Conservation (phyloP, 2,113 vertebrate species). For the Dromaius novaehollandiae region DNA sequence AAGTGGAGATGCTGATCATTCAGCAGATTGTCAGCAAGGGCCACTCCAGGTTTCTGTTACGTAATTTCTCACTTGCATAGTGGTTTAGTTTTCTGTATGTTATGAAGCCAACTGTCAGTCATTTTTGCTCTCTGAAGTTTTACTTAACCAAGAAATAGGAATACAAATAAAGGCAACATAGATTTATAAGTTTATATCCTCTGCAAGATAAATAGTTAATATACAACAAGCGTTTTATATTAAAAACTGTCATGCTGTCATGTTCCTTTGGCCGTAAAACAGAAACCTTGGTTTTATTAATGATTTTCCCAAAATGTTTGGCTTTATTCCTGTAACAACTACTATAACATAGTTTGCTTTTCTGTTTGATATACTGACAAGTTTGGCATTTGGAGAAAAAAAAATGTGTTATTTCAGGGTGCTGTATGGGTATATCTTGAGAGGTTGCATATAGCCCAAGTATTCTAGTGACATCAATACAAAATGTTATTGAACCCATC, state of each 20-base stretch:
- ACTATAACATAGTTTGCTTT: background rate
- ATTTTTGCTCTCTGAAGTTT: background rate
- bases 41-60: background rate
- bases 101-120: background rate
- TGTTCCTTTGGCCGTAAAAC: background rate
- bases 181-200: background rate
- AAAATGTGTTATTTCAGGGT: background rate
- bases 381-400: background rate
- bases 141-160: background rate
- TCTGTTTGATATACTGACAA: background rate
- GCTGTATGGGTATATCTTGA: background rate
- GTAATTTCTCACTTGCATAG: background rate
- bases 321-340: no score
- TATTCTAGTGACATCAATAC: background rate
- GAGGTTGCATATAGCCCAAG: accelerated
- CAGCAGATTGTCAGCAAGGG: background rate
- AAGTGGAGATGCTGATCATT: background rate
- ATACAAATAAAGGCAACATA: background rate
- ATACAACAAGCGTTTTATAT: background rate
- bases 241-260: background rate
- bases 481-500: background rate
- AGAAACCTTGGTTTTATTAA: background rate
- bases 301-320: background rate
- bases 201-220: background rate
- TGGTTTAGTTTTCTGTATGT: background rate